Conservation (phyloP, 2,888 invertebrate genomes). For the Drosophila multiciliata region DNA sequence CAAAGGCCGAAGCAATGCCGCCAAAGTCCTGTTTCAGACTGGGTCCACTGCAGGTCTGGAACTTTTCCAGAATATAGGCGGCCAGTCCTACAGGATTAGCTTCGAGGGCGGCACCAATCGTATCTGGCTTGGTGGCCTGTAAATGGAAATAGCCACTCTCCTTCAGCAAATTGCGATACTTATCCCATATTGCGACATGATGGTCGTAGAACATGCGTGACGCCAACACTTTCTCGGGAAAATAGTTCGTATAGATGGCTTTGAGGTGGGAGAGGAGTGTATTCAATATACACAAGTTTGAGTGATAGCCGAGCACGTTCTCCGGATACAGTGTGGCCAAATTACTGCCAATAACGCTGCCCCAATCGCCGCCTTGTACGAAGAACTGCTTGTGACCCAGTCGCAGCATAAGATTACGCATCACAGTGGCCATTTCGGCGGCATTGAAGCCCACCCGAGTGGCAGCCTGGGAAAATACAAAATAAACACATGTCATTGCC, state of each 20-base stretch:
- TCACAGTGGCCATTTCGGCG: conserved; percentile 86
- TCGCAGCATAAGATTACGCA: conserved; percentile 89
- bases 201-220: conserved; percentile 86
- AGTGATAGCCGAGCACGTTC: conserved; percentile 87
- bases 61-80: conserved; percentile 95
- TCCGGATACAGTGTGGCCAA: conserved; percentile 89
- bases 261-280: conserved; percentile 82
- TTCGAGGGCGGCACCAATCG: conserved; percentile 87
- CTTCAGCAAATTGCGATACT: conserved; percentile 66
- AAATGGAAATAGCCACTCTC: conserved; percentile 90
- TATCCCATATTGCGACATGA: conserved; percentile 85
- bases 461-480: conserved; percentile 63
- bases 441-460: conserved; percentile 82
- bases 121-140: conserved; percentile 95
- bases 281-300: conserved; percentile 87
- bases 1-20: conserved; percentile 85
- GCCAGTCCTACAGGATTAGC: conserved; percentile 91
- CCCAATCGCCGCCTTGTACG: conserved; percentile 94
- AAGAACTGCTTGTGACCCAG: conserved; percentile 88
- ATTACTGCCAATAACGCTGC: conserved; percentile 87
- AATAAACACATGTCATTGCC: background rate
- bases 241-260: conserved; percentile 85
- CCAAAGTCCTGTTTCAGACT: conserved; percentile 85
- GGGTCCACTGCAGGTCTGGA: conserved; percentile 90
- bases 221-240: conserved; percentile 84